Percentiles rank a stretch among this genome's conserved stretches.
phyloP scores from a whole-genome alignment of 1,140 invertebrate genomes.

The Bombus superbus region DNA sequence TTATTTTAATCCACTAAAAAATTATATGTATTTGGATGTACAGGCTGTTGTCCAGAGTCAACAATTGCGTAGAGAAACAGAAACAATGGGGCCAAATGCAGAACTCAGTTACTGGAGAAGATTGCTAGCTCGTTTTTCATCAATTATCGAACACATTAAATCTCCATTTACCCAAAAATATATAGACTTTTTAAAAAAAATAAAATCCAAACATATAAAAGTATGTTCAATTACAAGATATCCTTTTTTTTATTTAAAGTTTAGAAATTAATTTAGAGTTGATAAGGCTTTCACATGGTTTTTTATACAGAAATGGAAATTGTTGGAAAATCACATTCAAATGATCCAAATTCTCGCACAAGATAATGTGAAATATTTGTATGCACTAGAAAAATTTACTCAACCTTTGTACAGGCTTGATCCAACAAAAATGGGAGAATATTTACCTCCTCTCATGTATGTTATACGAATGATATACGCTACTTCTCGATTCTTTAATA shows the following conservation, averaged over 20 bases:
- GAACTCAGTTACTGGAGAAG: constrained; percentile 93
- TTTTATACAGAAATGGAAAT: constrained; percentile 88
- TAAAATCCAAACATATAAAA: constrained; percentile 87
- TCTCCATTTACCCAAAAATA: constrained; percentile 85
- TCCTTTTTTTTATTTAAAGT: background rate
- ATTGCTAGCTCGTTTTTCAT: constrained; percentile 90
- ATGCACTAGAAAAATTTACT: constrained; percentile 93
- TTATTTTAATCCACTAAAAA: background rate
- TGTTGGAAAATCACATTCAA: constrained; percentile 88
- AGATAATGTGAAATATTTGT: constrained; percentile 95
- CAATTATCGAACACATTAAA: constrained; percentile 90
- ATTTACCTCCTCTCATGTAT: constrained; percentile 88
- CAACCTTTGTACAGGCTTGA: constrained; percentile 91
- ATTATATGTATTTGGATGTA: background rate
- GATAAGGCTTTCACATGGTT: constrained; percentile 18
- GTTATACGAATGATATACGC: constrained; percentile 91
- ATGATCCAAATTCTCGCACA: constrained; percentile 91
- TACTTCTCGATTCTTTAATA: constrained; percentile 92
- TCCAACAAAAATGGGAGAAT: constrained; percentile 87
- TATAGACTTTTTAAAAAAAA: constrained; percentile 86
- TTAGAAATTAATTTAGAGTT: background rate
- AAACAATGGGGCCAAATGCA: constrained; percentile 90
- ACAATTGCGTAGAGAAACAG: constrained; percentile 91
- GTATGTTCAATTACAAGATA: constrained; percentile 77
- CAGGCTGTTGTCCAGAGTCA: constrained; percentile 87